These are phyloP conservation scores for Myrmecophaga tridactyla DNA, from an alignment of 2,113 vertebrate species.

Conservation along the genomic window DNA sequence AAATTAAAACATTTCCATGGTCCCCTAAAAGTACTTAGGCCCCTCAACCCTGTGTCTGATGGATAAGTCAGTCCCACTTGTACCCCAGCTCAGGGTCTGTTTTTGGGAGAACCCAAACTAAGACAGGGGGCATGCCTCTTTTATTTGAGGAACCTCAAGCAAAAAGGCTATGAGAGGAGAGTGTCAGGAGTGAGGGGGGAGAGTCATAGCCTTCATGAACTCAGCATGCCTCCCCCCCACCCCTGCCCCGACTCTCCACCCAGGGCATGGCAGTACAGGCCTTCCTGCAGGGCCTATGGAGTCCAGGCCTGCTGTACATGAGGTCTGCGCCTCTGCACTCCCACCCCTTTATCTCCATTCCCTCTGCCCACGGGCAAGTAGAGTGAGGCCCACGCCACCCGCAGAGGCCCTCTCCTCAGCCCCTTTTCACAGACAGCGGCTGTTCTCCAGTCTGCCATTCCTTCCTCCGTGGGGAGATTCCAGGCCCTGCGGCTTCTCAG, in stretches of 20 bases:
- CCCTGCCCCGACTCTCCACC: neutral
- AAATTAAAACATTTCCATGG: neutral
- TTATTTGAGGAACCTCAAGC: neutral
- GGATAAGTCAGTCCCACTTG: neutral
- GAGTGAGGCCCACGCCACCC: neutral
- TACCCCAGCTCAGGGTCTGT: neutral
- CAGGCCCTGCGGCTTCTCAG: neutral
- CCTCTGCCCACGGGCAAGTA: neutral
- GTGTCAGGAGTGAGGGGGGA: neutral
- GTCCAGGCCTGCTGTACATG: neutral
- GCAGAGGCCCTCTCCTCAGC: neutral
- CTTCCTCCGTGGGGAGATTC: neutral
- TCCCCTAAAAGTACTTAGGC: neutral
- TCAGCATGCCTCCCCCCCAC: rapidly evolving
- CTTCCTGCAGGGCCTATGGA: neutral
- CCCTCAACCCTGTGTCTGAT: neutral
- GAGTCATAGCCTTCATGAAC: neutral
- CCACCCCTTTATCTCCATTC: neutral
- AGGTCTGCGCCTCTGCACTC: neutral
- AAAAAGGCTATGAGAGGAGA: neutral
- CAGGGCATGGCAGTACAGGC: no score
- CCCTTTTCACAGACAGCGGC: neutral
- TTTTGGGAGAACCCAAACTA: neutral
- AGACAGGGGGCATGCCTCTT: neutral
- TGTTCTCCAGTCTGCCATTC: neutral